Conservation (phyloP, 2,113 vertebrate genomes). For the Jacana jacana region DNA sequence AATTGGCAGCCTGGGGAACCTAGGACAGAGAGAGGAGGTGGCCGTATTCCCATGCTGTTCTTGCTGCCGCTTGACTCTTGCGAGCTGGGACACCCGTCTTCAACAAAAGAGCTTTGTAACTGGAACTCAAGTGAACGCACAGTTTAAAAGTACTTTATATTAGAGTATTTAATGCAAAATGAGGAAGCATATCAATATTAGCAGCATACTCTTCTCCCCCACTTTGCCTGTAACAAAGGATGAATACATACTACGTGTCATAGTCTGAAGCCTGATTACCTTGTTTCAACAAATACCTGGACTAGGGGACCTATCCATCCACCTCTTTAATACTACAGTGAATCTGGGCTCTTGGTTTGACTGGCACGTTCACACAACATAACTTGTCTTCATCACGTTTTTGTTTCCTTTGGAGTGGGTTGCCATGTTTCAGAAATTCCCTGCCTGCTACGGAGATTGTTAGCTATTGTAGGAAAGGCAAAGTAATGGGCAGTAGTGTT, state of each 20-base stretch:
- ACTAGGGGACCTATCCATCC: not conserved
- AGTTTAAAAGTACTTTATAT: not conserved
- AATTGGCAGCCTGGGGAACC: not conserved
- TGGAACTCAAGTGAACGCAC: not conserved
- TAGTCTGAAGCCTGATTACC: not conserved
- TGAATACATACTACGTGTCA: not conserved
- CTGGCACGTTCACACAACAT: not conserved
- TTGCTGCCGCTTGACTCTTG: not conserved
- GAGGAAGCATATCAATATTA: not conserved
- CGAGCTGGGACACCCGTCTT: not conserved
- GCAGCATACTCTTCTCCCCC: not conserved
- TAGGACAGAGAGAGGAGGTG: not conserved
- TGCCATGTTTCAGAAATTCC: not conserved
- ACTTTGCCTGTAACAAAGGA: not conserved
- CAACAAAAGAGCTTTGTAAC: not conserved
- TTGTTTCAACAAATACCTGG: not conserved
- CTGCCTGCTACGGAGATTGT: not conserved
- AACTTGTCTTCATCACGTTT: not conserved
- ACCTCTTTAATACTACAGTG: not conserved
- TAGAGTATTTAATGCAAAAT: not conserved
- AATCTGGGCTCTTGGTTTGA: not conserved
- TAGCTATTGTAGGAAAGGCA: not conserved
- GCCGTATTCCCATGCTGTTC: not conserved
- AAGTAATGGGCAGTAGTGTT: constrained; percentile 33
- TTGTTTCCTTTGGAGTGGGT: constrained; percentile 12